Conservation (phyloP, 2,888 invertebrate species). For the Calameuta idolon region DNA sequence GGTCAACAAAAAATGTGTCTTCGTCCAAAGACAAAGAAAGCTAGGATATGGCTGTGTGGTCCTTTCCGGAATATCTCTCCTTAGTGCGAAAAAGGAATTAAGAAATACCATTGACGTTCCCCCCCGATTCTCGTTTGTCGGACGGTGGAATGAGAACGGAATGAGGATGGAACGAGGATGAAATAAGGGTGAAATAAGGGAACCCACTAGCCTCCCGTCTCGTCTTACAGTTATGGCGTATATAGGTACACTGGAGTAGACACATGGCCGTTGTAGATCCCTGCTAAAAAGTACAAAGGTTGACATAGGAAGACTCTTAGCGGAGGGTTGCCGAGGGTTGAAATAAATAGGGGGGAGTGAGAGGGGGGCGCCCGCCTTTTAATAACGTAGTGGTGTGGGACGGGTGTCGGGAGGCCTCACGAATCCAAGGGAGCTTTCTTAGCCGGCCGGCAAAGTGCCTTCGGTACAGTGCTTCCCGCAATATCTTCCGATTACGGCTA, state of each 20-base stretch:
- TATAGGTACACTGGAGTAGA: conserved; percentile 38
- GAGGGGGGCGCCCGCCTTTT: conserved; percentile 50
- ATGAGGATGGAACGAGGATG: background rate
- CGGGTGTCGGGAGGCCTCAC: conserved; percentile 51
- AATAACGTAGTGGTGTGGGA: conserved; percentile 56
- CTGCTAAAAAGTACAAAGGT: conserved; percentile 64
- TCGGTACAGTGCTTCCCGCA: conserved; percentile 62
- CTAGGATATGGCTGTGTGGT: background rate
- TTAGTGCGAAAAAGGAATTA: conserved; percentile 39
- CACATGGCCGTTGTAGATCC: conserved; percentile 53
- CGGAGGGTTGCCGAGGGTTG: conserved; percentile 34
- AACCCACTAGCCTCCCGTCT: conserved; percentile 20
- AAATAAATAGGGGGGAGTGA: conserved; percentile 35
- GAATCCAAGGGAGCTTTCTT: conserved; percentile 56
- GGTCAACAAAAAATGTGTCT: background rate
- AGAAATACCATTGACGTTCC: conserved; percentile 44
- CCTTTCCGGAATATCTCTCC: conserved; percentile 12
- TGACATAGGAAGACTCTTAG: conserved; percentile 66
- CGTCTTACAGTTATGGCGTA: conserved; percentile 33
- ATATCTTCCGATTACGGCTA: conserved; percentile 67
- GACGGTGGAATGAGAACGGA: conserved; percentile 16
- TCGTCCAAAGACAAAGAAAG: background rate
- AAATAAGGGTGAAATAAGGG: background rate
- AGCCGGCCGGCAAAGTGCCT: conserved; percentile 64
- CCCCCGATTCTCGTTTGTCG: conserved; percentile 26